Evolutionary conservation across 2,113 vertebrate species (phyloP), one percentile per base, ranked within the genome.

Genomic region (Tichodroma muraria): DNA sequence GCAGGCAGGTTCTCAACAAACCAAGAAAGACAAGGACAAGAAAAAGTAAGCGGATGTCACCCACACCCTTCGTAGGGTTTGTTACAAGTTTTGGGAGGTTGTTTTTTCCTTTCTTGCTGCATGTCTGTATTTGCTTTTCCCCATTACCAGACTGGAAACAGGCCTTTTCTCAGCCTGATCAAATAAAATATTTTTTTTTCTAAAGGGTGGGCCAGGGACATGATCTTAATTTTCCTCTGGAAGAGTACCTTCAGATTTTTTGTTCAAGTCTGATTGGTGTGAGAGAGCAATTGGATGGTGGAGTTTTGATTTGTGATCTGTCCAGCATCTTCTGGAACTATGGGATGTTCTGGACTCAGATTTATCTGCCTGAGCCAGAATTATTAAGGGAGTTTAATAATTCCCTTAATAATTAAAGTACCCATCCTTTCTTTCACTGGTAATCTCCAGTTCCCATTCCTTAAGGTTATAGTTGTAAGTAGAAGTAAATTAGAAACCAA

Each of bases 11-110:
- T 97, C 98, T 90, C 98, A 98, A 91, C 98, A 98, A 87, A 98
- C 98, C 97, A 98, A 98, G 98, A 98, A 98, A 96, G 98, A 98
- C 97, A 98, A 98, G 93, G 98, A 98, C 97, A 98, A 98, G 98
- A 98, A 98, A 98, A 98, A 98, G 98, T 98, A 98, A 98, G 98
- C 97, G 6, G 92, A 57, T 95, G 96, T 88, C 93, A 47, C 64
- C 91, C 92, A 81, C 27, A 3, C 33, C 86, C 86, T 53, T 49
- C 42, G 82, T 96, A 96, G 96, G 65, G 64, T 92, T 88, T 90
- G 56, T 89, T 83, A 96, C 65, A 17, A 15, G 21, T 94, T 95
- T 70, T 69, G 90, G 85, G 93, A 94, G 75, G 90, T 89, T 80
- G 25, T 65, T 82, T 56, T 52, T 47, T 86, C 49, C 44, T 89